phyloP scores from a whole-genome alignment of 1,140 invertebrate genomes.

The Tetramorium parvispinum region DNA sequence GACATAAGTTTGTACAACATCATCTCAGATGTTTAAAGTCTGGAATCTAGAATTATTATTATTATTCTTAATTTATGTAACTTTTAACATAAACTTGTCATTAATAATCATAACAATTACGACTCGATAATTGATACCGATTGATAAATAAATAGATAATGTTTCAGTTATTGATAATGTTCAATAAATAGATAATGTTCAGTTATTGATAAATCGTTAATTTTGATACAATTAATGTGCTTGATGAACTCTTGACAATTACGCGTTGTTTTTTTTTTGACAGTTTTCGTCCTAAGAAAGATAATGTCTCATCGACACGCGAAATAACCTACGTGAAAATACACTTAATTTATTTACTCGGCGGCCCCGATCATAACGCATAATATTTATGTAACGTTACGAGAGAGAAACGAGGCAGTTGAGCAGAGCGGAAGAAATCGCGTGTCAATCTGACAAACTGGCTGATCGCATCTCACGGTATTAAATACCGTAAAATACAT shows the following conservation, averaged over 20 bases:
- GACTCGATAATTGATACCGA: not conserved
- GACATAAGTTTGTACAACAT: not conserved
- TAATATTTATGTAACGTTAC: conserved; percentile 25
- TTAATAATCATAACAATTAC: not conserved
- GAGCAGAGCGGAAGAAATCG: not conserved
- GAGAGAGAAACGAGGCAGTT: not conserved
- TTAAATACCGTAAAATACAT: not conserved
- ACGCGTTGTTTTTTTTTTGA: not conserved
- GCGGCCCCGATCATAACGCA: not conserved
- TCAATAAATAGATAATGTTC: too few species aligned
- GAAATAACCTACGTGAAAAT: not conserved
- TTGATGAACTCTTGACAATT: not conserved
- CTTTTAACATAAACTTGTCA: not conserved
- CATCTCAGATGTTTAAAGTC: not conserved
- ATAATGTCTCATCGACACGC: not conserved
- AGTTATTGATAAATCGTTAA: not conserved
- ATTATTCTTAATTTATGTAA: not conserved
- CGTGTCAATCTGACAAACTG: not conserved
- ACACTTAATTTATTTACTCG: not conserved
- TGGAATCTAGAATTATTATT: not conserved
- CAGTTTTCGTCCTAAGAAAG: not conserved
- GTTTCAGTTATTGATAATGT: too few species aligned
- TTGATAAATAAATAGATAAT: not conserved
- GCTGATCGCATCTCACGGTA: not conserved
- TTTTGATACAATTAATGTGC: not conserved